phyloP scores from a whole-genome alignment of 1,140 invertebrate genomes.

The Halotydeus destructor region DNA sequence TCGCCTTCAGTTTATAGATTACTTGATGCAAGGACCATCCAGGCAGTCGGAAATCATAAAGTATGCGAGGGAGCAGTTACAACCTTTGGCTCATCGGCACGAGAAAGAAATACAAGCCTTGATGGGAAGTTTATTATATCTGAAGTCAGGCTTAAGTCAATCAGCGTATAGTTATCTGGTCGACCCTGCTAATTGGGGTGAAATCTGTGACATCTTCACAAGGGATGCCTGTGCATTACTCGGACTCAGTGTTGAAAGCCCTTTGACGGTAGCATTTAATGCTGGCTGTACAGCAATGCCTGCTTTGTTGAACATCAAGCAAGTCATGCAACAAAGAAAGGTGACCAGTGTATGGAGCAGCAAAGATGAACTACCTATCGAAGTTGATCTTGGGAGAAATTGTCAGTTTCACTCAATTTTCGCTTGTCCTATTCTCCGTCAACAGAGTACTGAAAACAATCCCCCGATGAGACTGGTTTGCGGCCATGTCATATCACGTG shows the following conservation, averaged over 20 bases:
- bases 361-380: constrained; percentile 87
- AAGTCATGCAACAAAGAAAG: constrained; percentile 87
- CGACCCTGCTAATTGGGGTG: constrained; percentile 54
- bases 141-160: constrained; percentile 49
- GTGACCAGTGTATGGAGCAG: constrained; percentile 82
- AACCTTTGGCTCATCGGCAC: constrained; percentile 53
- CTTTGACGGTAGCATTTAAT: constrained; percentile 54
- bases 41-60: constrained; percentile 52
- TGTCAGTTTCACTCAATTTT: constrained; percentile 90
- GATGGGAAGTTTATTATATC: constrained; percentile 67
- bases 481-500: constrained; percentile 91
- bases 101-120: constrained; percentile 69
- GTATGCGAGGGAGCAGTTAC: constrained; percentile 66
- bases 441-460: constrained; percentile 87
- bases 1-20: constrained; percentile 43
- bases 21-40: constrained; percentile 41
- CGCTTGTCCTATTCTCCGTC: constrained; percentile 88
- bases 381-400: constrained; percentile 51
- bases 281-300: constrained; percentile 81
- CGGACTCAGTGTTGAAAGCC: constrained; percentile 67
- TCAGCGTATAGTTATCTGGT: constrained; percentile 62
- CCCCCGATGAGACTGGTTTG: constrained; percentile 90
- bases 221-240: constrained; percentile 75
- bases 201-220: constrained; percentile 72
- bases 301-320: constrained; percentile 75